Base-by-base conservation (phyloP, 2,113 vertebrate species). In the Petaurus breviceps region DNA sequence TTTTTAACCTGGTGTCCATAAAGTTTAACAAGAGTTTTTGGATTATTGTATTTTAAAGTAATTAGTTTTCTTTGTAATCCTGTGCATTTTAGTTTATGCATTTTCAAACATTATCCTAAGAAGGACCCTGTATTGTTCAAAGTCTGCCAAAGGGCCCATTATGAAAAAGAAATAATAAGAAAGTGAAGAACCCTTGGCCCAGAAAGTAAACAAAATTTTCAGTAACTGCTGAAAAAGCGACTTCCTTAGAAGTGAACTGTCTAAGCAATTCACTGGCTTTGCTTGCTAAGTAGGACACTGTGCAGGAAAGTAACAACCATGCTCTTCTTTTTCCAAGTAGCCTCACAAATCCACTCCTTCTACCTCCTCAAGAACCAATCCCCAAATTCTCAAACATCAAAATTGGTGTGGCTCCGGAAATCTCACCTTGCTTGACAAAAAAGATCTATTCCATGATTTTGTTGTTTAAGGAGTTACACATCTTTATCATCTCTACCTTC, bases 71-170 rank as follows among this genome's bases (percentile, higher is more conserved):
- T 14, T 68, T 37, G 57, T 68, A 68, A 68, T 68, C 57, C 57
- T 68, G 28, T 31, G 11, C 28, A 61, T 28, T 61, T 51, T 61
- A 61, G 55, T 31, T 61, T 61, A 68, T 31, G 28, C 28, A 68
- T 68, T 68, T 61, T 61, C 24, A 31, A 68, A 37, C 57, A 37
- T 4, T 68, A 31, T 37, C 10, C 31, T 37, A 3, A 68, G 57
- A 68, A 37, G 11, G 28, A 11, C 10, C 31, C 28, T 28, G 37
- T 68, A 68, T 37, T 14, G 28, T 68, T 68, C 11, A 37, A 12
- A 31, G 28, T 28, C 28, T 68, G 10, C 57, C 57, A 97, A 96
- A 97, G 92, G 96, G 96, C 92, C 95, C 95, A 96, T 94, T 95
- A 51, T 53, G n/a, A 68, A 97, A 93, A 92, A 47, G 77, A n/a